Evolutionary conservation across 2,888 invertebrate genomes (phyloP).

Genomic region (Myopa testacea): DNA sequence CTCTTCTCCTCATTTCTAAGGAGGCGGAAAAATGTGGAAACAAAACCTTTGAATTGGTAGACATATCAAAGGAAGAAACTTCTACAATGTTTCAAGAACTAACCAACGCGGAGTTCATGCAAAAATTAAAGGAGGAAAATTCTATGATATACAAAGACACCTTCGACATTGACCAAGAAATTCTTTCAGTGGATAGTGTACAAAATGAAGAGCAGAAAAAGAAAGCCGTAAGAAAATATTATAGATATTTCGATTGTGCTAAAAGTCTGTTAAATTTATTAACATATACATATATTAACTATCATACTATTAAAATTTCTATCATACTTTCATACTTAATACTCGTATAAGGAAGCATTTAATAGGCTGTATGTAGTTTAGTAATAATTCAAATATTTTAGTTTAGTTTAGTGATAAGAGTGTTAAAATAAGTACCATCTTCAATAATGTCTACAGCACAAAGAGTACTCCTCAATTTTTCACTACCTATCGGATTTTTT

Average conservation of each 20-base stretch:
- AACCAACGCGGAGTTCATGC: constrained; percentile 46
- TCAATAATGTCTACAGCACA: too few relatives aligned
- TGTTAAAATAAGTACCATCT: too few relatives aligned
- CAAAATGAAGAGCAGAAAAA: not conserved
- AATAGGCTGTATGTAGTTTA: too few relatives aligned
- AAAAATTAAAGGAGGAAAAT: constrained; percentile 45
- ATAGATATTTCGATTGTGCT: not conserved
- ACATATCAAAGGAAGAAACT: constrained; percentile 46
- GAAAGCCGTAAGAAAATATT: constrained; percentile 1
- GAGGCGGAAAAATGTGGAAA: constrained; percentile 43
- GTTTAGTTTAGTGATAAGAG: too few relatives aligned
- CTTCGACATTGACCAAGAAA: constrained; percentile 37
- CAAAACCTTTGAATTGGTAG: constrained; percentile 48
- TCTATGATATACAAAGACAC: not conserved
- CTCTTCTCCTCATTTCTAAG: constrained; percentile 36
- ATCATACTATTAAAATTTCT: too few relatives aligned
- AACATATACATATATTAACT: too few relatives aligned
- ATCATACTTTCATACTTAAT: too few relatives aligned
- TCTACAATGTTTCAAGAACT: constrained; percentile 46
- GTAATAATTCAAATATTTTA: too few relatives aligned
- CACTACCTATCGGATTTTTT: too few relatives aligned
- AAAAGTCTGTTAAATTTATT: too few relatives aligned
- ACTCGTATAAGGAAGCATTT: too few relatives aligned
- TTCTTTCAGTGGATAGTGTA: constrained; percentile 30
- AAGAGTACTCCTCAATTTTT: too few relatives aligned